phyloP scores from a whole-genome alignment of 2,888 invertebrate species.

The Oxyscelio sp. region DNA sequence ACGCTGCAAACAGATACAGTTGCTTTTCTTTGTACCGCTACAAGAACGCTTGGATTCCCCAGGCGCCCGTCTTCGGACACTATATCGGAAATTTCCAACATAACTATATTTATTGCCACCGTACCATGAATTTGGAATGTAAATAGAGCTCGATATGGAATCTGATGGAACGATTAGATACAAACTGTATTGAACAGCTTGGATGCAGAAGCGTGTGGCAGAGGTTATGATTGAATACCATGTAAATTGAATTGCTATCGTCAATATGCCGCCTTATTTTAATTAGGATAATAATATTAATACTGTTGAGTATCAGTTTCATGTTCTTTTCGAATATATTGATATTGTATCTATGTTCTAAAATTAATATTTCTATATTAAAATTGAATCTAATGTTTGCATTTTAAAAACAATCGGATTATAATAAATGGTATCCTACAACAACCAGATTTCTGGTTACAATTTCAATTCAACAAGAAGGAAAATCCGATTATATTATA shows the following conservation, averaged over 20 bases:
- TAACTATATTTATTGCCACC: slow-evolving; percentile 73
- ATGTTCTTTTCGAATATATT: slow-evolving; percentile 30
- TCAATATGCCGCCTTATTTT: slow-evolving; percentile 60
- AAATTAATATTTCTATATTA: too few relatives aligned
- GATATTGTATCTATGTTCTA: too few relatives aligned
- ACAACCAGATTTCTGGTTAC: too few relatives aligned
- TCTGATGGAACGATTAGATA: slow-evolving; percentile 74
- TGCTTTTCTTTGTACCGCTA: slow-evolving; percentile 54
- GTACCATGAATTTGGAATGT: slow-evolving; percentile 74
- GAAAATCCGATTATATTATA: too few relatives aligned
- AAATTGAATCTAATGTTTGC: too few relatives aligned
- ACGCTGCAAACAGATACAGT: slow-evolving; percentile 62
- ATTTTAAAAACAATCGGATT: too few relatives aligned
- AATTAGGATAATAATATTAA: slow-evolving; percentile 68
- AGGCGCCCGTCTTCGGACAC: slow-evolving; percentile 62
- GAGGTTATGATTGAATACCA: slow-evolving; percentile 70
- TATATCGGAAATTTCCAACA: slow-evolving; percentile 70
- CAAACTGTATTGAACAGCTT: slow-evolving; percentile 73
- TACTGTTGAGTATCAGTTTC: slow-evolving; percentile 42
- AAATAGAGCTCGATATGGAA: slow-evolving; percentile 72
- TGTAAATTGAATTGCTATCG: slow-evolving; percentile 70
- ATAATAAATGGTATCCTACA: too few relatives aligned
- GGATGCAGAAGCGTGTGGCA: slow-evolving; percentile 43
- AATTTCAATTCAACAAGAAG: too few relatives aligned
- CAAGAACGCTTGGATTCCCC: slow-evolving; percentile 53